Evolutionary conservation across 2,113 vertebrate species (phyloP).

Genomic region (Dascyllus trimaculatus): DNA sequence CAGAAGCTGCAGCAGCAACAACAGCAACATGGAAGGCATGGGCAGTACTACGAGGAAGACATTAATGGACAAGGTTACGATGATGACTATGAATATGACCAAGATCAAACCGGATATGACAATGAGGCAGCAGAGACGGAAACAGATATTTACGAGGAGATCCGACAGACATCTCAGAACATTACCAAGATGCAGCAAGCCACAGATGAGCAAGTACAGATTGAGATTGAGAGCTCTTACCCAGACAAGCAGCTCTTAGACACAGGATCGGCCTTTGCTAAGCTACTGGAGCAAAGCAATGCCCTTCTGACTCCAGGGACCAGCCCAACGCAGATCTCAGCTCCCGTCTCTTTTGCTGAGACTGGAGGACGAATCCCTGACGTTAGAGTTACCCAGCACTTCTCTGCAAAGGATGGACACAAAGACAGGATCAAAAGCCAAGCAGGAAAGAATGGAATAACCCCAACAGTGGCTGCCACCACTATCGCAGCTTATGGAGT

Average conservation of each 20-base stretch:
- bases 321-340: conserved; percentile 94
- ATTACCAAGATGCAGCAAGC: conserved; percentile 87
- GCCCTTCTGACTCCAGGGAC: conserved; percentile 92
- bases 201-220: conserved; percentile 82
- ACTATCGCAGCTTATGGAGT: conserved; percentile 86
- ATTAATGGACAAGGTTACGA: conserved; percentile 88
- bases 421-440: conserved; percentile 89
- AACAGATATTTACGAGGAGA: conserved; percentile 91
- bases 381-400: conserved; percentile 96
- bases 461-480: conserved; percentile 80
- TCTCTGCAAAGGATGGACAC: conserved; percentile 90
- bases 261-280: conserved; percentile 91
- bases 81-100: conserved; percentile 86
- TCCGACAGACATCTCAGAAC: conserved; percentile 89
- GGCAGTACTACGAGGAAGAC: conserved; percentile 82
- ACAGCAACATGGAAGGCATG: conserved; percentile 81
- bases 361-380: conserved; percentile 88
- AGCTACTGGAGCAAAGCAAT: conserved; percentile 86
- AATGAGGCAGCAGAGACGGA: conserved; percentile 81
- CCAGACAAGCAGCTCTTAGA: conserved; percentile 92
- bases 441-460: conserved; percentile 83
- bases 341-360: conserved; percentile 92
- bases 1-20: conserved; percentile 86
- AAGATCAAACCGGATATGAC: conserved; percentile 83
- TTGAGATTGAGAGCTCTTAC: conserved; percentile 82